A percentile compares a stretch with the other conserved stretches of the same genome.
phyloP scores from a whole-genome alignment of 2,888 invertebrate genomes.

The Lithophane ornitopus region DNA sequence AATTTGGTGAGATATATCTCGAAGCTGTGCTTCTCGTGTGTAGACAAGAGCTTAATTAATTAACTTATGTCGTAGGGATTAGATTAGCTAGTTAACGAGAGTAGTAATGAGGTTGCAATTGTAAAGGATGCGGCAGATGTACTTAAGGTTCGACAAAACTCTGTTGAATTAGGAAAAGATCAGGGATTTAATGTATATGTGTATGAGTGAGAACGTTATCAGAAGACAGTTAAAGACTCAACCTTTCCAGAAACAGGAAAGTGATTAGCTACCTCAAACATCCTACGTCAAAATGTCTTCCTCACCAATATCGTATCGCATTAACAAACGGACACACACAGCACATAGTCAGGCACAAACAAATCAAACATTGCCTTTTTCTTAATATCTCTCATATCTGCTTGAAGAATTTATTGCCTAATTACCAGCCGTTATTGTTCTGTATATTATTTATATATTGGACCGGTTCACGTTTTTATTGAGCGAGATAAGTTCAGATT shows the following conservation, averaged over 20 bases:
- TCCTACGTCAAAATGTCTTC: background rate
- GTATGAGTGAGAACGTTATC: background rate
- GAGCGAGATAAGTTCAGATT: slow-evolving; percentile 75
- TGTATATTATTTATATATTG: slow-evolving; percentile 75
- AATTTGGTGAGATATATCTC: background rate
- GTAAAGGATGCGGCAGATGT: no score
- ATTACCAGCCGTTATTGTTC: slow-evolving; percentile 80
- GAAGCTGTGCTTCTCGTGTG: background rate
- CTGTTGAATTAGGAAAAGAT: background rate
- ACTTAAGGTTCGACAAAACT: background rate
- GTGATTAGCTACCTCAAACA: background rate
- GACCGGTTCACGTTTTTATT: slow-evolving; percentile 73
- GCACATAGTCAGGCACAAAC: slow-evolving; percentile 63
- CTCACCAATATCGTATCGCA: slow-evolving; percentile 28
- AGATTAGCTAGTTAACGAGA: background rate
- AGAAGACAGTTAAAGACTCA: background rate
- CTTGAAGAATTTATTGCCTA: slow-evolving; percentile 79
- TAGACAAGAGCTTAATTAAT: background rate
- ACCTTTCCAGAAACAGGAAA: background rate
- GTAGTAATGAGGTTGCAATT: background rate
- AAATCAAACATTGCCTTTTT: slow-evolving; percentile 66
- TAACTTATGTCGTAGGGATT: no score
- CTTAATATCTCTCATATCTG: slow-evolving; percentile 76
- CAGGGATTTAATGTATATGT: background rate
- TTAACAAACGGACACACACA: slow-evolving; percentile 64